A percentile compares a stretch with the other conserved stretches of the same genome.
phyloP scores from a whole-genome alignment of 1,140 invertebrate genomes.

The Drosophila lowei region DNA sequence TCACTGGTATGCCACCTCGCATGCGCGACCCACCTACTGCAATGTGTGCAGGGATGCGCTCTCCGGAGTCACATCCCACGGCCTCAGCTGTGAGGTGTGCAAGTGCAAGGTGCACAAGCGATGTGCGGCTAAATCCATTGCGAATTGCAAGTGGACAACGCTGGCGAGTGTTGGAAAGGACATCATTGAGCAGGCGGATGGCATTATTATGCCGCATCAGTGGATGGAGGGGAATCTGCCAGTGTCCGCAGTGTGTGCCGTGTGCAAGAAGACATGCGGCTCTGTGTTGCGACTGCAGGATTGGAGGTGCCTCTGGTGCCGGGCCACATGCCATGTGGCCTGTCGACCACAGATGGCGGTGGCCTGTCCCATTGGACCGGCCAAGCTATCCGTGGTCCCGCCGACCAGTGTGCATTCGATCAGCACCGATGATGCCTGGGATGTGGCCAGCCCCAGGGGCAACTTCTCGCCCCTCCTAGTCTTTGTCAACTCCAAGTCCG shows the following conservation, averaged over 20 bases:
- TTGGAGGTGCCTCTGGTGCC: constrained; percentile 98
- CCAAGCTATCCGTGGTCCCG: constrained; percentile 95
- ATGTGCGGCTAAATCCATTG: constrained; percentile 94
- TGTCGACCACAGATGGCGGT: constrained; percentile 90
- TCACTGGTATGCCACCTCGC: constrained; percentile 95
- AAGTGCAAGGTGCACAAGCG: constrained; percentile 98
- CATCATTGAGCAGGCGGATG: constrained; percentile 96
- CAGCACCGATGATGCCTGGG: constrained; percentile 95
- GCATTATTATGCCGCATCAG: constrained; percentile 97
- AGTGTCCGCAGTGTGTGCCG: constrained; percentile 95
- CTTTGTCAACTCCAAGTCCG: constrained; percentile 98
- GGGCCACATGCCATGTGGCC: constrained; percentile 94
- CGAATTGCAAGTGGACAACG: constrained; percentile 98
- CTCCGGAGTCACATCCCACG: constrained; percentile 95
- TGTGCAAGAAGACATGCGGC: constrained; percentile 98
- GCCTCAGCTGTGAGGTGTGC: constrained; percentile 97
- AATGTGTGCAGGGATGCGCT: constrained; percentile 97
- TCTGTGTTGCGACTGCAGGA: constrained; percentile 97
- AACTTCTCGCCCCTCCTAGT: constrained; percentile 92
- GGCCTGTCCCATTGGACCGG: constrained; percentile 93
- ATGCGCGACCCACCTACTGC: constrained; percentile 97
- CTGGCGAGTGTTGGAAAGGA: constrained; percentile 95
- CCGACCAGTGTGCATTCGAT: constrained; percentile 96
- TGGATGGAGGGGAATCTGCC: constrained; percentile 99
- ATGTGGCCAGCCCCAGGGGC: constrained; percentile 90